These are phyloP conservation scores for Daktulosphaira vitifoliae DNA, from an alignment of 1,140 invertebrate genomes.

Conservation along the genomic window DNA sequence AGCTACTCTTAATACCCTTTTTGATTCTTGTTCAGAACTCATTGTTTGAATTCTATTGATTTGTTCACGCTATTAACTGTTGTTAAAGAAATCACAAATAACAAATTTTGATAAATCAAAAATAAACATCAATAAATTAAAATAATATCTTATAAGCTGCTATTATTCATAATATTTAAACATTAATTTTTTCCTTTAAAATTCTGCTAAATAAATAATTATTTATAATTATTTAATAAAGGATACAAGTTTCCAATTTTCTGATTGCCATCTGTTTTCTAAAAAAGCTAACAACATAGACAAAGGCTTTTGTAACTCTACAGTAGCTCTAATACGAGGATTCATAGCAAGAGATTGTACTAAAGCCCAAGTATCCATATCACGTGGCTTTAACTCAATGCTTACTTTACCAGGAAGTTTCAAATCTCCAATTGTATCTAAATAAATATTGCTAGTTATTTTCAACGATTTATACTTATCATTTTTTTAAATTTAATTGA, in stretches of 20 bases:
- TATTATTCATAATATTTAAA: no score
- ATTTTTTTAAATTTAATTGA: not conserved
- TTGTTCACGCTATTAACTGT: constrained; percentile 28
- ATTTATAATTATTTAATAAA: no score
- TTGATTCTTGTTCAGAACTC: constrained; percentile 17
- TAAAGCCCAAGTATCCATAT: constrained; percentile 67
- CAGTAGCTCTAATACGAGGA: constrained; percentile 66
- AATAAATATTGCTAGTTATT: constrained; percentile 34
- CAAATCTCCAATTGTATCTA: constrained; percentile 66
- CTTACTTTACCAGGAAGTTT: constrained; percentile 70
- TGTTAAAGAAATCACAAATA: not conserved
- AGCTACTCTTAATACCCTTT: constrained; percentile 15
- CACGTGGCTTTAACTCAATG: constrained; percentile 66
- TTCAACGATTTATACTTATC: no score
- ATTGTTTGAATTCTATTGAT: constrained; percentile 18
- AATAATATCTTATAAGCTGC: no score
- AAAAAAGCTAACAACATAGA: constrained; percentile 65
- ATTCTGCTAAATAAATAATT: not conserved
- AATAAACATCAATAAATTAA: no score
- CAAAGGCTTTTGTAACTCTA: constrained; percentile 67
- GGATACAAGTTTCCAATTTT: constrained; percentile 51
- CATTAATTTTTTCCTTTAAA: not conserved
- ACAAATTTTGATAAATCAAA: not conserved
- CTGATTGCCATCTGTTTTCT: constrained; percentile 62
- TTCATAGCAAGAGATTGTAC: constrained; percentile 84